phyloP scores from a whole-genome alignment of 2,113 vertebrate genomes.

The Oreotrochilus melanogaster region DNA sequence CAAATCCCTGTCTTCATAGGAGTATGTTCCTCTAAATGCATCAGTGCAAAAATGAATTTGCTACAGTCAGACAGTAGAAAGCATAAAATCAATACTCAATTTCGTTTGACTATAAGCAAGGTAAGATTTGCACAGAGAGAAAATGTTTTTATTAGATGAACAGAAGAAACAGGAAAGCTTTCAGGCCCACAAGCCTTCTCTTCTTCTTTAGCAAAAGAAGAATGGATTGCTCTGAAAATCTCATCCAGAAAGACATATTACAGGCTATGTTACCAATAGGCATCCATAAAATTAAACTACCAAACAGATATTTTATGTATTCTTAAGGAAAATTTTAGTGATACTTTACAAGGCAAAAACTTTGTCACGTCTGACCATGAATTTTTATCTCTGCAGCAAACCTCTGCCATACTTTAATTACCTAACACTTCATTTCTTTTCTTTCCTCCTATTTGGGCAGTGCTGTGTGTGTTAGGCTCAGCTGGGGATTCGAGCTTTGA shows the following conservation, averaged over 20 bases:
- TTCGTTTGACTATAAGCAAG: neutral
- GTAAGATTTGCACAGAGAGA: neutral
- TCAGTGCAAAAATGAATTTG: neutral
- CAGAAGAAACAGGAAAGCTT: neutral
- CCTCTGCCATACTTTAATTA: neutral
- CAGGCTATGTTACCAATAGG: neutral
- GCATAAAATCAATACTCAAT: neutral
- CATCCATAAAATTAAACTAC: neutral
- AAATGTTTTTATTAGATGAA: neutral
- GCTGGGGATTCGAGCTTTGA: constrained; percentile 12
- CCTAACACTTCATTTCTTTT: neutral
- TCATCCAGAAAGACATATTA: neutral
- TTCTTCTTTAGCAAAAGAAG: neutral
- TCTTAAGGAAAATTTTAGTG: neutral
- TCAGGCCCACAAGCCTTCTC: neutral
- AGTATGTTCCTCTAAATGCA: neutral
- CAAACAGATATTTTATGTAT: neutral
- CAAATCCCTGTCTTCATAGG: neutral
- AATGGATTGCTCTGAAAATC: neutral
- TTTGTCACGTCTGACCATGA: neutral
- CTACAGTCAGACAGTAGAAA: neutral
- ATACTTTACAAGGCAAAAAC: neutral
- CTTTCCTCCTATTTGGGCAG: neutral
- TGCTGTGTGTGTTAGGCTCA: neutral
- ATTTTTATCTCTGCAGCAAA: neutral